Evolutionary conservation across 2,113 vertebrate genomes (phyloP).

Genomic region (Silurus asotus): DNA sequence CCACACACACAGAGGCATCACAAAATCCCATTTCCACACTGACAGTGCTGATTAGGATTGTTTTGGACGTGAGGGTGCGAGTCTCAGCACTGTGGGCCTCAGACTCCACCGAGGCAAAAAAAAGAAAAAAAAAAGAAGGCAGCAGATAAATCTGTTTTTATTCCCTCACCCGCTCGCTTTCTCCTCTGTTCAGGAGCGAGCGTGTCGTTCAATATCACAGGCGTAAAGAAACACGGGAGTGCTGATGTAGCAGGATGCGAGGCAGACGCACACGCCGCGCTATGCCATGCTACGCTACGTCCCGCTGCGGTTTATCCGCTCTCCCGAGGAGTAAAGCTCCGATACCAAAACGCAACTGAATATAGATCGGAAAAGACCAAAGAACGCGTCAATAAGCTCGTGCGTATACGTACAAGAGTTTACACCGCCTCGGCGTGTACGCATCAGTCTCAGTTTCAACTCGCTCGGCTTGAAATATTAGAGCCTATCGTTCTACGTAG

Average conservation of each 20-base stretch:
- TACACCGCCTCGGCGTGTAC: not conserved
- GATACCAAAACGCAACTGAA: not conserved
- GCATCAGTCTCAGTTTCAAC: not conserved
- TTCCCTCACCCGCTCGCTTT: conserved; percentile 14
- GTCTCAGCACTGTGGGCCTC: conserved; percentile 29
- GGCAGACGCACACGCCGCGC: not conserved
- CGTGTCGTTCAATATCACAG: conserved; percentile 31
- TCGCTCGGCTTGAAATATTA: not conserved
- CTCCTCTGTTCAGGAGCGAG: not conserved
- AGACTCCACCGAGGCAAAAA: conserved; percentile 1
- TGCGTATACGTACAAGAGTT: not conserved
- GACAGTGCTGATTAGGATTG: conserved; percentile 49
- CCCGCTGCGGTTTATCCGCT: not conserved
- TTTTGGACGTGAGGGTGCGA: conserved; percentile 44
- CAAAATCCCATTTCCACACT: conserved; percentile 49
- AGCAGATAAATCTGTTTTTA: conserved; percentile 38
- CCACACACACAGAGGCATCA: not conserved
- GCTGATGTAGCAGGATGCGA: conserved; percentile 44
- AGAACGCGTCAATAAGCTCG: not conserved
- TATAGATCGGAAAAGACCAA: not conserved
- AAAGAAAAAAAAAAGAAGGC: not conserved
- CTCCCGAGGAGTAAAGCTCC: not conserved
- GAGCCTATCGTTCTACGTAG: not conserved
- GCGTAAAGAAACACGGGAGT: conserved; percentile 23
- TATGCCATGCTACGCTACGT: not conserved